phyloP scores from a whole-genome alignment of 2,797 vertebrate genomes.

The Sebastes vulpes region DNA sequence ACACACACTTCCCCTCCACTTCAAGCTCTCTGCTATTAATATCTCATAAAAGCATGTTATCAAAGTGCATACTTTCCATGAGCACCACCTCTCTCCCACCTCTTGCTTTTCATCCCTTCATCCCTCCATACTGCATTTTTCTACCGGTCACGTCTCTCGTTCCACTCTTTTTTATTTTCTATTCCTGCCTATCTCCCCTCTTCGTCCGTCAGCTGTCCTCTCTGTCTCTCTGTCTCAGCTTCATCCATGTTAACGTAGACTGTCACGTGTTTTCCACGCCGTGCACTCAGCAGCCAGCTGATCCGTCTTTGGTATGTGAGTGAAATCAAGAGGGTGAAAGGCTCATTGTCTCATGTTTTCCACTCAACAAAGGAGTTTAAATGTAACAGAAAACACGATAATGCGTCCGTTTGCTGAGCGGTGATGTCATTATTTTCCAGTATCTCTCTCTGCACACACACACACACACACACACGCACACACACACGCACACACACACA shows the following conservation, averaged over 20 bases:
- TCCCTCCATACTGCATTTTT: conserved; percentile 34
- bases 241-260: too few species aligned
- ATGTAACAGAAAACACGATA: conserved; percentile 24
- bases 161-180: neutral
- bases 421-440: conserved; percentile 72
- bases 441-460: neutral
- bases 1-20: conserved; percentile 23
- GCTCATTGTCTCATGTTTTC: conserved; percentile 51
- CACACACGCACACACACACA: too few species aligned
- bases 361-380: conserved; percentile 16
- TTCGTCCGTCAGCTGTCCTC: conserved; percentile 11
- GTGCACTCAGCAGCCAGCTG: neutral
- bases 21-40: conserved; percentile 71
- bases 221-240: neutral
- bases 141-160: neutral
- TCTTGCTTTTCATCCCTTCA: conserved; percentile 15
- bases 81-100: conserved; percentile 15
- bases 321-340: neutral
- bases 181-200: neutral
- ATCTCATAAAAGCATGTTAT: conserved; percentile 77
- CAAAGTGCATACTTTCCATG: conserved; percentile 77
- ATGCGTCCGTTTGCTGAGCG: conserved; percentile 27
- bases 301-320: conserved; percentile 1
- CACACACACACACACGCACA: too few species aligned
- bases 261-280: too few species aligned